Evolutionary conservation across 2,797 vertebrate genomes (phyloP), one percentile per base, ranked within the genome.

Genomic region (Pipistrellus nathusii): DNA sequence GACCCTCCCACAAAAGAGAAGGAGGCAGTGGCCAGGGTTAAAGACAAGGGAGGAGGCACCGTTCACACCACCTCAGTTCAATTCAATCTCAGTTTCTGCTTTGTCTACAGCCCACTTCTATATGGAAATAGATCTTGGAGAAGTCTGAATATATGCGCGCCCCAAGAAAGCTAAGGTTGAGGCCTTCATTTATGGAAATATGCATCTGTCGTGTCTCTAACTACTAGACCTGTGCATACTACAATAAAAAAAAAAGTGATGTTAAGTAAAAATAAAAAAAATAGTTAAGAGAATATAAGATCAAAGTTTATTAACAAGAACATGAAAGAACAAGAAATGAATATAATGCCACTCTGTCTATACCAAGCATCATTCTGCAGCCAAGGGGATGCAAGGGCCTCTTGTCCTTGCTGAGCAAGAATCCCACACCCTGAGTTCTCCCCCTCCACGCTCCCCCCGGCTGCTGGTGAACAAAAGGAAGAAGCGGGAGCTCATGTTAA

Each of bases 181-280:
- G 69, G 38, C 27, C 30, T 83, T 62, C 51, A 73, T 27, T 73
- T 77, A 68, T 6, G 15, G 64, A 71, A 82, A 27, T 46, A 64
- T 13, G n/a, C 14, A 53, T 18, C 81, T 2, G 9, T 6, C 71
- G 20, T 90, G 30, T 82, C n/a, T 15, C 55, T 76, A 69, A 82
- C 41, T 55, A 17, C 8, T 18, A 69, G 71, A 4, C 30, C 3
- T 44, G 10, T 30, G 27, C 6, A 11, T 10, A 44, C 20, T 59
- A 38, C 0, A 5, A 53, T 35, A 59, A 32, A 82, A 18, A 66
- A 88, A 38, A 23, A 13, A 59, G 51, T 13, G 10, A 88, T 57
- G 93, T 91, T 85, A 75, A 88, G 82, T 87, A 44, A 86, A 25
- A 48, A 91, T 76, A 77, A 91, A 51, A 51, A 46, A 83, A 77